phyloP scores from a whole-genome alignment of 2,888 invertebrate genomes.

The Matsumyia berberina region DNA sequence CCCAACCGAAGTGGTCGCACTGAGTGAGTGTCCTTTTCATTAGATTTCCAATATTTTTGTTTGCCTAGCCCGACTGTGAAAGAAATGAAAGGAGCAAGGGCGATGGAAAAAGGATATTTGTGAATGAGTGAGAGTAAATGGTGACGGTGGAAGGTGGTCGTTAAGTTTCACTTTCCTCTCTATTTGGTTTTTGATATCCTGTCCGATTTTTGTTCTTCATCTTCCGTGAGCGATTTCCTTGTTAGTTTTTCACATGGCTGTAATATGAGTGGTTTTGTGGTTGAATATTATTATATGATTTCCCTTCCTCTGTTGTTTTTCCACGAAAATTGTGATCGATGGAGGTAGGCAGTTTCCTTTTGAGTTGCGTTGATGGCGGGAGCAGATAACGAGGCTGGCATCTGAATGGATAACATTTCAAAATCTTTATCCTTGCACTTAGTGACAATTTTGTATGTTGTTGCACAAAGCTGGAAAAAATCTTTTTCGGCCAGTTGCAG shows the following conservation, averaged over 20 bases:
- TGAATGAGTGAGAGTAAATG: conserved; percentile 61
- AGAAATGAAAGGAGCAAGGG: conserved; percentile 56
- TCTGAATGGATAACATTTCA: not conserved
- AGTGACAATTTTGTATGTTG: too few species aligned
- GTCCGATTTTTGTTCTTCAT: conserved; percentile 29
- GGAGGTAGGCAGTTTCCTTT: conserved; percentile 26
- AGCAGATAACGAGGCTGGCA: conserved; percentile 19
- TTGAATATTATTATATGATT: conserved; percentile 71
- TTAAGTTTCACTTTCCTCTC: conserved; percentile 72
- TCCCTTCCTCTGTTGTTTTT: conserved; percentile 55
- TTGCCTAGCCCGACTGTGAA: conserved; percentile 15
- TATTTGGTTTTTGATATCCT: conserved; percentile 67
- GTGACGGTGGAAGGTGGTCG: conserved; percentile 72
- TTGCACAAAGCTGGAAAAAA: too few species aligned
- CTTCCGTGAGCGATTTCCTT: conserved; percentile 53
- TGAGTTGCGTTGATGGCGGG: conserved; percentile 24
- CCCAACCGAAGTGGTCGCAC: conserved; percentile 56
- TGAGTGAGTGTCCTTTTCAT: conserved; percentile 65
- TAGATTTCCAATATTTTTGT: conserved; percentile 43
- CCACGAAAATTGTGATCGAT: conserved; percentile 63
- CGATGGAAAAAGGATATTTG: conserved; percentile 68
- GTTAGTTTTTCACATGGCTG: conserved; percentile 75
- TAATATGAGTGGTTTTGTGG: conserved; percentile 75
- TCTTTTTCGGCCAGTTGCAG: too few species aligned
- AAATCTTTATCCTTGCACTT: not conserved